These are phyloP conservation scores for Cephus rjabovi DNA, from an alignment of 2,888 invertebrate species.

Conservation along the genomic window DNA sequence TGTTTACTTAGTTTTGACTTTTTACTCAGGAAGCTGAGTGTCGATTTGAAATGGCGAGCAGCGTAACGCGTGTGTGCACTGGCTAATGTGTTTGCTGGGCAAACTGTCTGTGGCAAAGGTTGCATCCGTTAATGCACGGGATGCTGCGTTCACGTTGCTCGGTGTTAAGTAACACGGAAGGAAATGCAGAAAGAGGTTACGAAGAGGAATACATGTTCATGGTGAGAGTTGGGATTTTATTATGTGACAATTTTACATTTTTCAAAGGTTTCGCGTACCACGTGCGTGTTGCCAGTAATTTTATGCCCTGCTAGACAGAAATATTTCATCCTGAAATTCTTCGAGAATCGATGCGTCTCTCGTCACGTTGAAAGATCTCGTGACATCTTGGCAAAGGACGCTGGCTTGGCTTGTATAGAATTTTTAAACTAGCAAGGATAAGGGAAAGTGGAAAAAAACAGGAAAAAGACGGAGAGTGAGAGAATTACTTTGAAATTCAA, in stretches of 20 bases:
- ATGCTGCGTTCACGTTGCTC: background rate
- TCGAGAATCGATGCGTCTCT: background rate
- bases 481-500: background rate
- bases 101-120: background rate
- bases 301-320: background rate
- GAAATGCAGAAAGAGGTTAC: background rate
- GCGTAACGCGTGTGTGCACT: background rate
- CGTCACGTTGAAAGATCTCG: background rate
- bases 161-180: background rate
- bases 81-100: background rate
- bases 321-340: background rate
- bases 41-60: background rate
- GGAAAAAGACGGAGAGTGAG: background rate
- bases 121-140: background rate
- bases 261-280: too few species aligned
- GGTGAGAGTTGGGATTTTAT: background rate
- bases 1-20: background rate
- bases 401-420: background rate
- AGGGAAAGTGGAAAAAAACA: background rate
- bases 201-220: background rate
- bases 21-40: background rate
- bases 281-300: background rate
- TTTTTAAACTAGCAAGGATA: background rate
- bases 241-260: too few species aligned
- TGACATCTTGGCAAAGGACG: background rate